Evolutionary conservation across 53 echinoderm and acorn worm genomes (phyloP).

Genomic region (Patiria pectinifera): DNA sequence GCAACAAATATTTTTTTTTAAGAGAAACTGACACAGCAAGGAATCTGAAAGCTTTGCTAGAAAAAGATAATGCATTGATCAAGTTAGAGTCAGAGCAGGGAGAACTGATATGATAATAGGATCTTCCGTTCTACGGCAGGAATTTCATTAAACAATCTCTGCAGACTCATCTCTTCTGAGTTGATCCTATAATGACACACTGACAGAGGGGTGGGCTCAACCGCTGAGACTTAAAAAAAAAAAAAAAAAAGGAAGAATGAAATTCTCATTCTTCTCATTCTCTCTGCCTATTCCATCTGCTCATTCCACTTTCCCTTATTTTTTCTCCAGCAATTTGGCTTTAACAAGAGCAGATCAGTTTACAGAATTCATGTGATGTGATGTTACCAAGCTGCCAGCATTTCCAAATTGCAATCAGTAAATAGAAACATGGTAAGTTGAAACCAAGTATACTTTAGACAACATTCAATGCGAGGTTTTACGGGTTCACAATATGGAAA

Average conservation of each 20-base stretch:
- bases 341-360: not conserved
- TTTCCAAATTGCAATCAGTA: too few species aligned
- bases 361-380: not conserved
- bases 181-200: slow-evolving; percentile 35
- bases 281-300: not conserved
- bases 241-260: not conserved
- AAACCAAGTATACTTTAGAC: too few species aligned
- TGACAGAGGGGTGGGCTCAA: slow-evolving; percentile 12
- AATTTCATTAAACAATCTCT: slow-evolving; percentile 57
- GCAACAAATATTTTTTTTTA: not conserved
- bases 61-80: slow-evolving; percentile 18
- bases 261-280: slow-evolving; percentile 2
- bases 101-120: slow-evolving; percentile 52
- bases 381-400: not conserved
- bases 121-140: slow-evolving; percentile 20
- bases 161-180: slow-evolving; percentile 29
- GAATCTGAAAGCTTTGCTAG: not conserved
- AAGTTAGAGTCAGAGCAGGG: slow-evolving; percentile 6
- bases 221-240: not conserved
- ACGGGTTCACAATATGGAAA: too few species aligned
- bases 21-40: not conserved
- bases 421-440: too few species aligned
- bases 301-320: not conserved
- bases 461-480: too few species aligned
- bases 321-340: not conserved